These are phyloP conservation scores for Platyrinchus mystaceus DNA, from an alignment of 2,797 vertebrate species.

Conservation along the genomic window DNA sequence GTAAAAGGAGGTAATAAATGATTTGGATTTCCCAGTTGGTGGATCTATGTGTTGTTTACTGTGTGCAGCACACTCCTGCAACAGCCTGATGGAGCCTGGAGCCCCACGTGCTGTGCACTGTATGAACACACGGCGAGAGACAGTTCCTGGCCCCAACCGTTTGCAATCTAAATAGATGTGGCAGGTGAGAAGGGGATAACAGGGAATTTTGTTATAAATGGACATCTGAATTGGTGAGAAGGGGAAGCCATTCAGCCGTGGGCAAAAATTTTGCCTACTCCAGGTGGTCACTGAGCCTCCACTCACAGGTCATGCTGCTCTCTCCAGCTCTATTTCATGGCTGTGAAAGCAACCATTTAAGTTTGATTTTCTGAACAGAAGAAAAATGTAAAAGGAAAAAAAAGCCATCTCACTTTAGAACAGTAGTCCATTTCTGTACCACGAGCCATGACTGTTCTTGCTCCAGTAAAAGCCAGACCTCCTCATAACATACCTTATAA, in stretches of 20 bases:
- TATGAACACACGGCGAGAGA: not conserved
- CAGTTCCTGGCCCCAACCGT: not conserved
- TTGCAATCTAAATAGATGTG: not conserved
- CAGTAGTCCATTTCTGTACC: not conserved
- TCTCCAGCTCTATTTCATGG: not conserved
- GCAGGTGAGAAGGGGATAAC: not conserved
- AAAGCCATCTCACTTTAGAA: not conserved
- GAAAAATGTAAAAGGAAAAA: not conserved
- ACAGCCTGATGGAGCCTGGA: not conserved
- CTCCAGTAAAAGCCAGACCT: slow-evolving; percentile 35
- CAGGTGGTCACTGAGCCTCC: not conserved
- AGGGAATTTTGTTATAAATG: not conserved
- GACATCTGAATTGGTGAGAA: not conserved
- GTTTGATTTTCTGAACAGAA: not conserved
- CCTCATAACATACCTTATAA: slow-evolving; percentile 58
- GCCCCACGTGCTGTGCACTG: not conserved
- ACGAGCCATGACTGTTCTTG: not conserved
- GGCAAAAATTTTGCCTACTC: not conserved
- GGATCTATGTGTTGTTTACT: not conserved
- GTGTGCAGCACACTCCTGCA: not conserved
- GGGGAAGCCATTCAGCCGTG: not conserved
- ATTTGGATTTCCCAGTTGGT: not conserved
- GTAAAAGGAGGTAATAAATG: not conserved
- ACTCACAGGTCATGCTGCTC: not conserved
- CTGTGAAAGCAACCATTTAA: not conserved